A percentile compares a stretch with the other conserved stretches of the same genome.
Conservation (phyloP, 2,113 vertebrate species). For the Dermatemys mawii region DNA sequence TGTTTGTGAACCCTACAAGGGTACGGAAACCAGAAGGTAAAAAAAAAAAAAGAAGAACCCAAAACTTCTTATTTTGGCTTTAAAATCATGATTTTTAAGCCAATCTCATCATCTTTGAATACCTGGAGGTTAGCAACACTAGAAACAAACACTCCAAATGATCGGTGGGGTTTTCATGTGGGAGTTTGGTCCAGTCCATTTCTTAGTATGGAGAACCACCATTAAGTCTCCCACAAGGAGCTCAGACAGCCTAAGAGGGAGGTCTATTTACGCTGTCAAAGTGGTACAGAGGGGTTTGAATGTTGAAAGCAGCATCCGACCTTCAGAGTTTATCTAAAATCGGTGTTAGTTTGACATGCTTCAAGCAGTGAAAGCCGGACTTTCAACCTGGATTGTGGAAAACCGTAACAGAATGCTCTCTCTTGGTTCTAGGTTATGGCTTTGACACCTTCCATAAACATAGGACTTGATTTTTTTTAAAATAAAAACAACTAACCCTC, state of each 20-base stretch:
- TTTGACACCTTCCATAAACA: no score
- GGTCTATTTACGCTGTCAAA: neutral
- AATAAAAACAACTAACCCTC: neutral
- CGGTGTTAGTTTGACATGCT: rapidly evolving
- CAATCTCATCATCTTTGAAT: rapidly evolving
- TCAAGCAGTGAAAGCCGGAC: neutral
- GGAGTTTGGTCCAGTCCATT: neutral
- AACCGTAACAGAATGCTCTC: neutral
- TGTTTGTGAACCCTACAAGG: neutral
- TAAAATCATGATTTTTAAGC: neutral
- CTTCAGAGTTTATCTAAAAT: neutral
- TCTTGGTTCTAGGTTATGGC: neutral
- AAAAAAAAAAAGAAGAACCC: rapidly evolving
- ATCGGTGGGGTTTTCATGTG: rapidly evolving
- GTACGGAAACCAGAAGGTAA: neutral
- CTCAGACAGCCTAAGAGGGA: neutral
- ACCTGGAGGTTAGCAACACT: neutral
- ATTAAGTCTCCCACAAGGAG: neutral
- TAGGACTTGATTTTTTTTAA: no score
- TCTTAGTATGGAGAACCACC: rapidly evolving
- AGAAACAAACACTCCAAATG: neutral
- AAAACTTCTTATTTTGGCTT: neutral
- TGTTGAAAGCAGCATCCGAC: neutral
- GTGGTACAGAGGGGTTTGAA: neutral
- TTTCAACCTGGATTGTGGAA: neutral